Base-by-base conservation (phyloP, 2,113 vertebrate species). In the Phainopepla nitens region DNA sequence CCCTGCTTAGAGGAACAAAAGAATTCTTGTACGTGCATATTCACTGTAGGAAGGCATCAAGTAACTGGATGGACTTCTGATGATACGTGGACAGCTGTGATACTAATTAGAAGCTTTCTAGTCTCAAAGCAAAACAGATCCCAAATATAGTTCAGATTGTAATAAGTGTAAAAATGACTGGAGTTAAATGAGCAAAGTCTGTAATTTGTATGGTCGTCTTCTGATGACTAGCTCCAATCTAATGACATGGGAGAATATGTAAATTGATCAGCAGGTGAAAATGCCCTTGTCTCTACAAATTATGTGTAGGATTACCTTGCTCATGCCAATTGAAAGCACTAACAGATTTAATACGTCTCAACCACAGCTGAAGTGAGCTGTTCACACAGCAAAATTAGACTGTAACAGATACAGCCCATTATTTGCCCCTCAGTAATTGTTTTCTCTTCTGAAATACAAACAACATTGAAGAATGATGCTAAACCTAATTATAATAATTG, bases 181-280 rank as follows among this genome's bases (percentile, higher is more conserved):
- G 60, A 97, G 92, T 96, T 94, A 97, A 96, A 97, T 82, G 90
- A 96, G 93, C 79, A 77, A 95, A 97, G 51, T 93, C 94, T 96
- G 2, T 96, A 87, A 96, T 97, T 97, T 94, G 87, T 95, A 31
- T 89, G 90, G 77, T 83, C 39, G 18, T 96, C 94, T 97, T 97
- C 97, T 97, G 92, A 95, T 96, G 96, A 90, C 94, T 97, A 69
- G 71, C 78, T 98, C 56, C 82, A 89, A 73, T 94, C 93, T 97
- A 96, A 97, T 97, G 96, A 97, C 91, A 96, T 64, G 96, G 94
- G 94, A 96, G 97, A 98, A 95, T 97, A 97, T 97, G 96, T 96
- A 98, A 98, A 98, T 97, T 96, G 97, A 95, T 98, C 97, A 98
- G 94, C 96, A 97, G 96, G 95, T 98, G 96, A 98, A 97, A 98